phyloP scores from a whole-genome alignment of 2,797 vertebrate species.

The Sphenopsis melanotis region DNA sequence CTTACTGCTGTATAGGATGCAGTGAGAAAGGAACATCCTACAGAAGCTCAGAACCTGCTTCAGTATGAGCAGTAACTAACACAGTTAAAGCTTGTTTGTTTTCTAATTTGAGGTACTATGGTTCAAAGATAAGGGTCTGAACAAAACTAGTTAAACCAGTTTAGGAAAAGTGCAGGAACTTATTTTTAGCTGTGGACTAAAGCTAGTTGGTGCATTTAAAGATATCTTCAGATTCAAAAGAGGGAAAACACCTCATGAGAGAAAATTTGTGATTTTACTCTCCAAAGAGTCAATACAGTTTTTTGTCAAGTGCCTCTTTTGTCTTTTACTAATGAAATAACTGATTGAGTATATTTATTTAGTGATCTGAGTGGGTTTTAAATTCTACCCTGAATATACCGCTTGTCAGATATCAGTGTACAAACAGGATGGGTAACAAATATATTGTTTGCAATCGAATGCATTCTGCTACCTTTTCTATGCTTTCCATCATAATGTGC shows the following conservation, averaged over 20 bases:
- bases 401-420: not conserved
- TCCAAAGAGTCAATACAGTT: not conserved
- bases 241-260: not conserved
- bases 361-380: not conserved
- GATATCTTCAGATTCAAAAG: not conserved
- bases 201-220: not conserved
- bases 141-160: not conserved
- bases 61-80: not conserved
- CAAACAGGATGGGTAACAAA: not conserved
- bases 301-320: not conserved
- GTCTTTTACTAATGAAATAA: not conserved
- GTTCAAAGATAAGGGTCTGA: not conserved
- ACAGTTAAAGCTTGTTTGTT: not conserved
- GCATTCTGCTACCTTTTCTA: not conserved
- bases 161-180: not conserved
- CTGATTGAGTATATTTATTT: not conserved
- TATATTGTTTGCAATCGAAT: not conserved
- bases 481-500: not conserved
- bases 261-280: not conserved
- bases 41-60: not conserved
- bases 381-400: not conserved
- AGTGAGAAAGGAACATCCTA: not conserved
- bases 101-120: not conserved
- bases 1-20: rapidly evolving
- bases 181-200: not conserved